Evolutionary conservation across 2,113 vertebrate genomes (phyloP), one percentile per base, ranked within the genome.

Genomic region (Megatriorchis doriae): DNA sequence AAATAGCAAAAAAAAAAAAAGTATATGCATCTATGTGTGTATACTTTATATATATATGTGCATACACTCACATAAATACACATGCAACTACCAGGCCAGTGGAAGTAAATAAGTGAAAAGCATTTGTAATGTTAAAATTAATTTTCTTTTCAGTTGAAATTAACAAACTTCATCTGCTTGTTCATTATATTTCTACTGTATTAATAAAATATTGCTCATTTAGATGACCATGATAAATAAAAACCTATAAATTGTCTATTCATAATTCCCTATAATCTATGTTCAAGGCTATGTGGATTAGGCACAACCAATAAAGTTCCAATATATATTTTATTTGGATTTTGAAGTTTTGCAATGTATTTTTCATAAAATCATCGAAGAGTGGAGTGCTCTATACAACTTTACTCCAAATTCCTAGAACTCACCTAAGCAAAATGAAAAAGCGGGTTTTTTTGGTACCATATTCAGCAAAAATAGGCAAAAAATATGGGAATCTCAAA

Each of bases 141-240:
- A 48, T 96, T 85, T 89, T 88, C 59, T 91, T 97, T 90, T 96
- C 50, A 70, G 43, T 91, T 74, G 43, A 70, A 91, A 86, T 73
- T 87, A 97, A 93, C 63, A 86, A 96, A 96, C 81, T 97, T 89
- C 8, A 77, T 74, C 86, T 90, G 81, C 66, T 94, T 90, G 23
- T 93, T 96, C 75, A 85, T 95, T 85, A 48, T 42, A 88, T 67
- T 90, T 81, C 97, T 94, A 96, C 94, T 63, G 27, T 68, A 83
- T 92, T 96, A 97, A 96, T 90, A 87, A 93, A 96, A 94, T 82
- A 91, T 71, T 95, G 53, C 47, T 97, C 73, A 96, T 97, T 97
- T 92, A 80, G 73, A 88, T 92, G 55, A 96, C 55, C 26, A 73
- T 56, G 78, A 93, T 70, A 95, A 94, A 91, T 88, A 93, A 93